phyloP scores from a whole-genome alignment of 2,113 vertebrate species.

The Leptosomus discolor region DNA sequence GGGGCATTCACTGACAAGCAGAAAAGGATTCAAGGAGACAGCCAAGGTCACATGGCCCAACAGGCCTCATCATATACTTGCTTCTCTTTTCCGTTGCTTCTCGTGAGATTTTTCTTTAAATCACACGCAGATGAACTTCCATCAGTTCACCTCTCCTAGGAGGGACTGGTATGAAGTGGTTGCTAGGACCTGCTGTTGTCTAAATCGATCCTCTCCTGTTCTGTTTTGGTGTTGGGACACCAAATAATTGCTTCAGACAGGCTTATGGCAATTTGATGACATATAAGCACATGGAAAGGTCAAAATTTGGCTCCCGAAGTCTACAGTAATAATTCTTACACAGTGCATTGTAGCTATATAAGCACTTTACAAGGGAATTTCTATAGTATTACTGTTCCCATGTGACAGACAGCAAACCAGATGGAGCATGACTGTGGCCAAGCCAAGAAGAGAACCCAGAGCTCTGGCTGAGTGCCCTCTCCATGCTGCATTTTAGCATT shows the following conservation, averaged over 20 bases:
- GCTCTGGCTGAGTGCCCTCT: not conserved
- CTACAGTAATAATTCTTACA: not conserved
- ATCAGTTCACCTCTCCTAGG: not conserved
- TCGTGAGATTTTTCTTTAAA: not conserved
- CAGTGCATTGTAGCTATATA: not conserved
- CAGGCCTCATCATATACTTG: not conserved
- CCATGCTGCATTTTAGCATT: not conserved
- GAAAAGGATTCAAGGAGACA: not conserved
- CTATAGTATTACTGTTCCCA: not conserved
- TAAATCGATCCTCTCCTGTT: not conserved
- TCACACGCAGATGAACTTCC: not conserved
- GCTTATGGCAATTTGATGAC: not conserved
- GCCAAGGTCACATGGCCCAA: not conserved
- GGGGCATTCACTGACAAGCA: not conserved
- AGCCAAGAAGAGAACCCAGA: not conserved
- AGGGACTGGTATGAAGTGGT: not conserved
- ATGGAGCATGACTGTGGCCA: fast-evolving
- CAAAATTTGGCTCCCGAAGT: not conserved
- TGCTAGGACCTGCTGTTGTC: not conserved
- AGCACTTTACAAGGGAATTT: not conserved
- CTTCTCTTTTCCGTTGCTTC: not conserved
- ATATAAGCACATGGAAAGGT: not conserved
- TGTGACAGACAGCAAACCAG: not conserved
- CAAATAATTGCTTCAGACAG: not conserved
- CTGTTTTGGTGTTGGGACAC: not conserved